phyloP scores from a whole-genome alignment of 92 coral and sea anemone species.

The Epizoanthus scotinus region DNA sequence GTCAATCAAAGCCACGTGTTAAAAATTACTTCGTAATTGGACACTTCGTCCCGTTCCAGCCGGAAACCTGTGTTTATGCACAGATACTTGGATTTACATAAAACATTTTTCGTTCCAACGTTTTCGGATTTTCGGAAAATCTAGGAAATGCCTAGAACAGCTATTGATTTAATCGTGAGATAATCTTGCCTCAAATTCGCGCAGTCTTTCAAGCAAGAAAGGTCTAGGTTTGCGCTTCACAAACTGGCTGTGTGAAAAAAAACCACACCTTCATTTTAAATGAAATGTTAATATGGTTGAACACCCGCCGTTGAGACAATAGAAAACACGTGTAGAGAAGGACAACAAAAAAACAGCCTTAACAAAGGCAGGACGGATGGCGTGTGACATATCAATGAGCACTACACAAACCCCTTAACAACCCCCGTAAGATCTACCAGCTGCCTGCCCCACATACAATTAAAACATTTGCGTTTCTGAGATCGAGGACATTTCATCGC shows the following conservation, averaged over 20 bases:
- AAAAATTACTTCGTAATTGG: slow-evolving; percentile 90
- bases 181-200: slow-evolving; percentile 18
- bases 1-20: slow-evolving; percentile 97
- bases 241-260: slow-evolving; percentile 32
- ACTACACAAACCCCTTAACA: slow-evolving; percentile 91
- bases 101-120: slow-evolving; percentile 64
- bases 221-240: slow-evolving; percentile 40
- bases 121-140: slow-evolving; percentile 46
- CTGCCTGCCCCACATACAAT: slow-evolving; percentile 80
- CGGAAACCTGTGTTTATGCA: slow-evolving; percentile 80
- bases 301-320: slow-evolving; percentile 92
- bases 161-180: neutral
- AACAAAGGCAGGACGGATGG: slow-evolving; percentile 95
- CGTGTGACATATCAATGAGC: slow-evolving; percentile 99
- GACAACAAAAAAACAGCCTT: slow-evolving; percentile 95
- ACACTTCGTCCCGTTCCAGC: slow-evolving; percentile 83
- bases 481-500: slow-evolving; percentile 83
- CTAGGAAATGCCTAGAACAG: neutral
- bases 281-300: slow-evolving; percentile 87
- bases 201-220: slow-evolving; percentile 1
- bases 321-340: slow-evolving; percentile 91
- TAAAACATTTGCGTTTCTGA: slow-evolving; percentile 98
- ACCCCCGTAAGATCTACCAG: slow-evolving; percentile 83
- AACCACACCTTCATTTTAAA: slow-evolving; percentile 74
- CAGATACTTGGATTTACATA: slow-evolving; percentile 76